phyloP scores from a whole-genome alignment of 1,140 invertebrate species.

The Acromyrmex heyeri region DNA sequence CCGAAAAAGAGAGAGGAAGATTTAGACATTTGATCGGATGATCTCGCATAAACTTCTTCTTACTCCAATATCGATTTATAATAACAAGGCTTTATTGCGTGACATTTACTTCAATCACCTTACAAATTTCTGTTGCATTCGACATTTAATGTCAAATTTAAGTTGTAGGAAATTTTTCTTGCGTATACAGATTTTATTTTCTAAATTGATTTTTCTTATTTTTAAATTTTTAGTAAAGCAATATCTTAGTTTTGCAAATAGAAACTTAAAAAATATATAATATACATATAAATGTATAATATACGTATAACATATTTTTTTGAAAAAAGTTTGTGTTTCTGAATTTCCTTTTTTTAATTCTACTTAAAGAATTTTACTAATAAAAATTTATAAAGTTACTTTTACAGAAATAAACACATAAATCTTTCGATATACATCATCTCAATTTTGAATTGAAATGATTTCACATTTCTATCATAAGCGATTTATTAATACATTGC shows the following conservation, averaged over 20 bases:
- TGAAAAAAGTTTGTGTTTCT: not conserved
- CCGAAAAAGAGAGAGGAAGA: not conserved
- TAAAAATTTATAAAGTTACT: not conserved
- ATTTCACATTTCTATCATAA: not conserved
- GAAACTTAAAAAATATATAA: not conserved
- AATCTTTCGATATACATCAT: not conserved
- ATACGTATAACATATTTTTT: not conserved
- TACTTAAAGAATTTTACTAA: not conserved
- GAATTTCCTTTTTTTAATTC: not conserved
- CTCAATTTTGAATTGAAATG: not conserved
- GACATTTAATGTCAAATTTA: not conserved
- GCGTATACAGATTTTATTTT: not conserved
- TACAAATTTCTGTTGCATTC: not conserved
- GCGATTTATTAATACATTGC: not conserved
- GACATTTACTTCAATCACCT: not conserved
- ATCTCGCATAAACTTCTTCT: not conserved
- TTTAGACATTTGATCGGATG: not conserved
- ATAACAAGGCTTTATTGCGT: conserved; percentile 1
- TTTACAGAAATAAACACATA: not conserved
- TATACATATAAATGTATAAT: not conserved
- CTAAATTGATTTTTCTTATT: not conserved
- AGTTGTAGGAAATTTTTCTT: not conserved
- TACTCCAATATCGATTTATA: not conserved
- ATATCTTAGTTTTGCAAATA: not conserved
- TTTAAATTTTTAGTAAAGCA: not conserved